A percentile compares a stretch with the other conserved stretches of the same genome.
phyloP scores from a whole-genome alignment of 2,113 vertebrate genomes.

The Pedionomus torquatus region DNA sequence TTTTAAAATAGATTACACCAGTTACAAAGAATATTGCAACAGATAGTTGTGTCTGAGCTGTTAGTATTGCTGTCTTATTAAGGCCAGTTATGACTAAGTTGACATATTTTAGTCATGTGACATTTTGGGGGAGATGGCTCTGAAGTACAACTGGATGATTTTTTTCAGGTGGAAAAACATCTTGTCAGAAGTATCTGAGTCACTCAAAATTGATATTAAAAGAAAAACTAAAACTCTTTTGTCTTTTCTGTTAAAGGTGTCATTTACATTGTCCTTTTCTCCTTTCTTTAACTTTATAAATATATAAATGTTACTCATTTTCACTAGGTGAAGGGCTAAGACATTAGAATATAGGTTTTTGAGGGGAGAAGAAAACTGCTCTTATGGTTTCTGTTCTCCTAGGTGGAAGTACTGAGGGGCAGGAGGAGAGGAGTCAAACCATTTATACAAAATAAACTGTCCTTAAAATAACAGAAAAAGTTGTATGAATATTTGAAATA shows the following conservation, averaged over 20 bases:
- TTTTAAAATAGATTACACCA: neutral
- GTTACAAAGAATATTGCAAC: neutral
- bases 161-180: neutral
- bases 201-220: neutral
- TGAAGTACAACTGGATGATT: neutral
- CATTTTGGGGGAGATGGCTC: neutral
- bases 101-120: neutral
- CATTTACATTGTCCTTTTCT: neutral
- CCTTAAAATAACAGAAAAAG: neutral
- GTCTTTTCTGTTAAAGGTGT: neutral
- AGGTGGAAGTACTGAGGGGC: neutral
- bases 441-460: neutral
- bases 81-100: neutral
- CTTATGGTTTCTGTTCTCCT: neutral
- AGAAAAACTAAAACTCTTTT: neutral
- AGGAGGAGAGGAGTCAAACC: neutral
- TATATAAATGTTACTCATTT: neutral
- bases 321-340: neutral
- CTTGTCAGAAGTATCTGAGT: neutral
- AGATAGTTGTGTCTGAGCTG: neutral
- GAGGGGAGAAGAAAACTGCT: rapidly evolving
- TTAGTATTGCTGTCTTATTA: neutral
- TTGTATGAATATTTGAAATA: neutral
- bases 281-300: neutral
- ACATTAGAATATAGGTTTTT: neutral